Percentiles rank a stretch among this genome's conserved stretches.
These are phyloP conservation scores for Graphium colonna DNA, from an alignment of 2,888 invertebrate species.

Conservation along the genomic window DNA sequence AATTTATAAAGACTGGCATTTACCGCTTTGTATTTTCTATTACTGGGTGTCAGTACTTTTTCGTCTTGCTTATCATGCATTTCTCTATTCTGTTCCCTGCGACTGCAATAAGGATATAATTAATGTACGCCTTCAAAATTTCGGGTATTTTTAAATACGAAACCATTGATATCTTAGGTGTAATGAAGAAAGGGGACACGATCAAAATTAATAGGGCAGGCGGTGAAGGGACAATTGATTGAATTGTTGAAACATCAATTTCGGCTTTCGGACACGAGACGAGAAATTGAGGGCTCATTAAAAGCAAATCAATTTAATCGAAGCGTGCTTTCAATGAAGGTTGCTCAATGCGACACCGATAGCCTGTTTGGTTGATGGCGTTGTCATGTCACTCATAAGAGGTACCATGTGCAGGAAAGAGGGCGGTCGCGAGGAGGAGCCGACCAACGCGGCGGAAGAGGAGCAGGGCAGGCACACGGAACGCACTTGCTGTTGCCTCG, in stretches of 20 bases:
- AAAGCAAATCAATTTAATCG: neutral
- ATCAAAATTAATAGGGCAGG: neutral
- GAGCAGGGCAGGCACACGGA: conserved; percentile 64
- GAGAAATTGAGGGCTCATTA: neutral
- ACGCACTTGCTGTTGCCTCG: conserved; percentile 76
- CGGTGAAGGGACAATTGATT: neutral
- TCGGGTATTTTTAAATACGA: no score
- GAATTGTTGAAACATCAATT: neutral
- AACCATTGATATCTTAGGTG: no score
- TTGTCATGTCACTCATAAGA: no score
- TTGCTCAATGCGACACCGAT: neutral
- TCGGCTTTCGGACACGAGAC: neutral
- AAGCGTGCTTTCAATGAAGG: neutral
- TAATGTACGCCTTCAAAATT: no score
- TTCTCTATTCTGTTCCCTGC: no score
- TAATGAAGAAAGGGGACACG: no score
- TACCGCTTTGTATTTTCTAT: no score
- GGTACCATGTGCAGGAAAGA: conserved; percentile 56
- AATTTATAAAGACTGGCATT: neutral
- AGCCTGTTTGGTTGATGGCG: neutral
- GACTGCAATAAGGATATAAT: no score
- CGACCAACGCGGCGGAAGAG: conserved; percentile 63
- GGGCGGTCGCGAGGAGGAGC: conserved; percentile 75
- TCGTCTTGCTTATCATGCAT: no score
- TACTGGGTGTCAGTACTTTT: no score